Conservation (phyloP, 2,113 vertebrate genomes). For the Pongo abelii region DNA sequence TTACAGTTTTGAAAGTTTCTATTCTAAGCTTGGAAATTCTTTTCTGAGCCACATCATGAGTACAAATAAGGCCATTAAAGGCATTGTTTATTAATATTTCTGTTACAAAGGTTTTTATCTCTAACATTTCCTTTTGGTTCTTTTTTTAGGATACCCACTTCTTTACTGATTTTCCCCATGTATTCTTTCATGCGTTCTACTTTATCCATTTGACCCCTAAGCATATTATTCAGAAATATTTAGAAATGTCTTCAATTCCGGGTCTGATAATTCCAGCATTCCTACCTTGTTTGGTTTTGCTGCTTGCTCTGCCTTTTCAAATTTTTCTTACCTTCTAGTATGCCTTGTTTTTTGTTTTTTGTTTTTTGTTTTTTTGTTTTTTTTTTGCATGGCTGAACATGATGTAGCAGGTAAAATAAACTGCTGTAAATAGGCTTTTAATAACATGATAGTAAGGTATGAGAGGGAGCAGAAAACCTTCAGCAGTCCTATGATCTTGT, state of each 20-base stretch:
- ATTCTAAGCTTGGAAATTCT: no score
- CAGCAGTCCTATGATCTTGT: no score
- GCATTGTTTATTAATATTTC: neutral
- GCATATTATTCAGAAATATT: neutral
- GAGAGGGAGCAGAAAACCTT: no score
- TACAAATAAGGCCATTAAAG: no score
- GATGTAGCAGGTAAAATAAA: no score
- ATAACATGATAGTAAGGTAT: no score
- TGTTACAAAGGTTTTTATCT: neutral
- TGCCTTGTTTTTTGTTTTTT: no score
- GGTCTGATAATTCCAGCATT: neutral
- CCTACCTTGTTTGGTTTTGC: neutral
- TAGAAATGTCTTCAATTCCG: neutral
- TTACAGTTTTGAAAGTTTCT: no score
- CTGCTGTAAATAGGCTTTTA: no score
- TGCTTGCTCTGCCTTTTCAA: neutral
- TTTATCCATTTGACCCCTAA: neutral
- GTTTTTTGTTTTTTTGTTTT: no score
- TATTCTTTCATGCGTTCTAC: neutral
- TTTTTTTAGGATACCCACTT: neutral
- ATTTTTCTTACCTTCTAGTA: neutral
- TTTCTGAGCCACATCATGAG: no score
- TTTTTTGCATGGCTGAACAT: no score
- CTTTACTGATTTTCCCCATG: neutral
- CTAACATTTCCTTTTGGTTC: neutral